phyloP scores from a whole-genome alignment of 2,888 invertebrate genomes.

The Dryobotodes eremita region DNA sequence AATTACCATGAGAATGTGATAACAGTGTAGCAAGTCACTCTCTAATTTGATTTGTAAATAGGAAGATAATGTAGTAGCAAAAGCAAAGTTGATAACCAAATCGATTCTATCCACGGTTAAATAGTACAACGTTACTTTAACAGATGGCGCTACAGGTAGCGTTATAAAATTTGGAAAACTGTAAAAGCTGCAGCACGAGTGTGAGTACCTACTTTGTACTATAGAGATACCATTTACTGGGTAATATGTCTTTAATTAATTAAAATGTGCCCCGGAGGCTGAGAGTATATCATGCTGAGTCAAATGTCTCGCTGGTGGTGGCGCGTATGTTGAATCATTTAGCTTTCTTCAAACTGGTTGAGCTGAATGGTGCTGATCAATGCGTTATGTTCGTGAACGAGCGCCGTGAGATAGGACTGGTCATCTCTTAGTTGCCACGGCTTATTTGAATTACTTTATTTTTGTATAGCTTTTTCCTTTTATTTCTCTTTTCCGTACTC shows the following conservation, averaged over 20 bases:
- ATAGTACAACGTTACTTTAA: conserved; percentile 4
- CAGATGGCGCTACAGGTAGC: conserved; percentile 45
- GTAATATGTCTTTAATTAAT: not conserved
- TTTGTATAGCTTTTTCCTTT: too few species aligned
- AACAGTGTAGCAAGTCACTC: not conserved
- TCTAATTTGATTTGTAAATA: not conserved
- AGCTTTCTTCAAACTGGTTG: not conserved
- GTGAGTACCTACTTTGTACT: not conserved
- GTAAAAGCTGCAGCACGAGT: too few species aligned
- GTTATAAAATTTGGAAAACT: too few species aligned
- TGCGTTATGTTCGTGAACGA: not conserved
- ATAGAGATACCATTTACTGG: not conserved
- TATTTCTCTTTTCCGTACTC: not conserved
- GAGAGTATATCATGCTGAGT: not conserved
- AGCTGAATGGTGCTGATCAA: not conserved
- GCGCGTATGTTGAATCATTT: not conserved
- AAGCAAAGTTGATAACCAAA: not conserved
- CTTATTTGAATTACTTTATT: not conserved
- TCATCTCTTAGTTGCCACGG: not conserved
- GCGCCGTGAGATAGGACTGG: not conserved
- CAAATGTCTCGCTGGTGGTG: not conserved
- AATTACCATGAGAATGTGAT: not conserved
- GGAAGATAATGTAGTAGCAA: not conserved
- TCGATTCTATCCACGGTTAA: not conserved
- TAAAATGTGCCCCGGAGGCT: not conserved